phyloP scores from a whole-genome alignment of 1,140 invertebrate genomes.

The Zeugodacus cucurbitae region DNA sequence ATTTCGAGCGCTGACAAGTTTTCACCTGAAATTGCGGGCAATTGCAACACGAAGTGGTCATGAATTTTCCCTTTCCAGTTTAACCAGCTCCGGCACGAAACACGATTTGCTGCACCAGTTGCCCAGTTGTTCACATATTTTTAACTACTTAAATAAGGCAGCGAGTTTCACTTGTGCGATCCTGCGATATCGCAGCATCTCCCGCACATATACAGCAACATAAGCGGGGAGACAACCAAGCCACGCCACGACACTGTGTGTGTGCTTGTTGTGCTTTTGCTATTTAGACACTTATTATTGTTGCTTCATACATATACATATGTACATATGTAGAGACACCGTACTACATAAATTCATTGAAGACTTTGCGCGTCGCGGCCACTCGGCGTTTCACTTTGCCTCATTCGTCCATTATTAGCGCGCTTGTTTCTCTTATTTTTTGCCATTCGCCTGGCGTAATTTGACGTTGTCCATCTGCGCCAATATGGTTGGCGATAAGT shows the following conservation, averaged over 20 bases:
- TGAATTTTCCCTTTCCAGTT: slow-evolving; percentile 31
- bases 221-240: background rate
- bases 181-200: slow-evolving; percentile 29
- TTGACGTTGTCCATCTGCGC: slow-evolving; percentile 22
- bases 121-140: slow-evolving; percentile 32
- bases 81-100: background rate
- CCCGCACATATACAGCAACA: background rate
- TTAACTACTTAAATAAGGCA: background rate
- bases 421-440: background rate
- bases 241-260: no score
- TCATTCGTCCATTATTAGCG: background rate
- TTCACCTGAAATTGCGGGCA: slow-evolving; percentile 9
- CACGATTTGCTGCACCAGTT: slow-evolving; percentile 16
- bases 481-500: slow-evolving; percentile 30
- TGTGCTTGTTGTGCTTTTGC: background rate
- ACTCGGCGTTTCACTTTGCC: background rate
- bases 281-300: background rate
- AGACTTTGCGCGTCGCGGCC: background rate
- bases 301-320: background rate
- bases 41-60: slow-evolving; percentile 6
- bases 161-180: slow-evolving; percentile 16
- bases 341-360: slow-evolving; percentile 25
- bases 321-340: background rate
- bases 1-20: background rate
- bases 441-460: background rate